phyloP scores from a whole-genome alignment of 1,140 invertebrate species.

The Leguminivora glycinivorella region DNA sequence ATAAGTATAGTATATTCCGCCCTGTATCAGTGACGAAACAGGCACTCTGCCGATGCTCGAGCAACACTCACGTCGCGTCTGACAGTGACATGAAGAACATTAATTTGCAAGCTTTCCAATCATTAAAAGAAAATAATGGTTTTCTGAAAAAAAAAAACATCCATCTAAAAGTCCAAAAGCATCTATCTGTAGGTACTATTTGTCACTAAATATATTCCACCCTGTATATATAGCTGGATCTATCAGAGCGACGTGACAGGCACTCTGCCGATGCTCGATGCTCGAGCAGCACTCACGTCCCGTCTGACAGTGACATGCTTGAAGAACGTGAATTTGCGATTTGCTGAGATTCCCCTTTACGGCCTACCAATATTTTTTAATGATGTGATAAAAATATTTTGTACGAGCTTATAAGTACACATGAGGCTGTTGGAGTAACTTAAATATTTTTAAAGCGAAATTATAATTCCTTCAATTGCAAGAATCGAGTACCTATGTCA shows the following conservation, averaged over 20 bases:
- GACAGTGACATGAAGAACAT: neutral
- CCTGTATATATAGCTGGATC: neutral
- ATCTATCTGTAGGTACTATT: too few species aligned
- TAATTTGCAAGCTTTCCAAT: neutral
- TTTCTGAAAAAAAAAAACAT: too few species aligned
- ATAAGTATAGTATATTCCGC: neutral
- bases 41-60: neutral
- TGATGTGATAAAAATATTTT: neutral
- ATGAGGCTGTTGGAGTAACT: too few species aligned
- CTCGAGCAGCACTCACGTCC: slow-evolving; percentile 26
- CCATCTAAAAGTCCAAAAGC: too few species aligned
- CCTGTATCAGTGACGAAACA: neutral
- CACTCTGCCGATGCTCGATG: slow-evolving; percentile 35
- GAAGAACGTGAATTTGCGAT: neutral
- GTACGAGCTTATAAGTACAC: too few species aligned
- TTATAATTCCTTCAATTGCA: too few species aligned
- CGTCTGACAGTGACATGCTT: slow-evolving; percentile 6
- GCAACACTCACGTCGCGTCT: neutral
- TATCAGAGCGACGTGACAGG: slow-evolving; percentile 32
- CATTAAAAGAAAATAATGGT: too few species aligned
- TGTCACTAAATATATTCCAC: too few species aligned
- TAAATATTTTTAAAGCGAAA: too few species aligned
- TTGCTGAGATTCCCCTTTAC: slow-evolving; percentile 8
- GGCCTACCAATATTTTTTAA: neutral
- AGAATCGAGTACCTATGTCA: too few species aligned